Evolutionary conservation across 1,140 invertebrate species (phyloP).

Genomic region (Heterodera schachtii): DNA sequence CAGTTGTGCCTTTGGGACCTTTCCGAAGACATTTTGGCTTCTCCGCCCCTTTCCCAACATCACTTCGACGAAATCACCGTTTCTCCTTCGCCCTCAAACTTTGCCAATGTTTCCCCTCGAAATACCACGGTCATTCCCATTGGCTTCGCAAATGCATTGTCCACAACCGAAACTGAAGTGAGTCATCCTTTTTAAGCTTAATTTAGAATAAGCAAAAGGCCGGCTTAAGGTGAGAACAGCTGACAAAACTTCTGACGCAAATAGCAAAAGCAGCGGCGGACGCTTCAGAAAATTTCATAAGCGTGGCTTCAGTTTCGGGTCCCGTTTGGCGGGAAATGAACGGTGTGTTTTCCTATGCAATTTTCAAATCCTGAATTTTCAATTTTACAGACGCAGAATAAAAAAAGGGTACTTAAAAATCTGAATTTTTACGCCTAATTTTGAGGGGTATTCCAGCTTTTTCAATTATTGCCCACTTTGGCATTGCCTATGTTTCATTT

Average conservation of each 20-base stretch:
- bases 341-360: background rate
- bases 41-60: background rate
- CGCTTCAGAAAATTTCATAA: constrained; percentile 74
- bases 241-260: constrained; percentile 38
- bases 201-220: background rate
- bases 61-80: background rate
- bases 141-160: constrained; percentile 29
- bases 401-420: too few species aligned
- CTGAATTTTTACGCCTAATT: too few species aligned
- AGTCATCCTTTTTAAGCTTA: background rate
- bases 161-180: constrained; percentile 40
- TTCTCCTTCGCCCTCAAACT: background rate
- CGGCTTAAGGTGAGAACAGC: constrained; percentile 33
- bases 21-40: constrained; percentile 81
- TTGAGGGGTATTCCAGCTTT: too few species aligned
- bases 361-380: too few species aligned
- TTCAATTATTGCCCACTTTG: too few species aligned
- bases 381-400: too few species aligned
- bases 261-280: constrained; percentile 66
- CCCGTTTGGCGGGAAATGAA: constrained; percentile 35
- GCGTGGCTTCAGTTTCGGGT: constrained; percentile 55
- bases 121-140: constrained; percentile 39
- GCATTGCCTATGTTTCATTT: too few species aligned
- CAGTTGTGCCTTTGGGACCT: constrained; percentile 97
- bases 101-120: constrained; percentile 9